phyloP scores from a whole-genome alignment of 2,797 vertebrate species.

The Sebastes hubbsi region DNA sequence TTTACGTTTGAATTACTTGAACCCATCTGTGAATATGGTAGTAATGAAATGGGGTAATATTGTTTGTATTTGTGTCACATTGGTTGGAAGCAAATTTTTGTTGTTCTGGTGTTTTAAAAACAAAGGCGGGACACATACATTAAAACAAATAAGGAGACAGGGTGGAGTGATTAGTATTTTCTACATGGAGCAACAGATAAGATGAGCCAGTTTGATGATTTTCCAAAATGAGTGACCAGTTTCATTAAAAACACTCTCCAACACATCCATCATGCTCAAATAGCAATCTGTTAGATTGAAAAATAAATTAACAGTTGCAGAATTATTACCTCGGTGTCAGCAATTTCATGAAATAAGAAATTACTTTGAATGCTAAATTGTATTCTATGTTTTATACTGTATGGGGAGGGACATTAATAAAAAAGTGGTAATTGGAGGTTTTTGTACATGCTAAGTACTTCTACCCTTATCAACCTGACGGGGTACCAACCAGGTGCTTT shows the following conservation, averaged over 20 bases:
- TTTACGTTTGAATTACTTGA: too few species aligned
- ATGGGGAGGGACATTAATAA: too few species aligned
- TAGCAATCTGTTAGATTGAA: conserved; percentile 13
- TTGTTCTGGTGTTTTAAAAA: too few species aligned
- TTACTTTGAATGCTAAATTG: background rate
- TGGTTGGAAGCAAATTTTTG: too few species aligned
- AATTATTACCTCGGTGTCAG: conserved; percentile 5
- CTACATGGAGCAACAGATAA: background rate
- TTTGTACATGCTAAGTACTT: background rate
- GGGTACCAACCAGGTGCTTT: background rate
- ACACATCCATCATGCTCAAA: conserved; percentile 34
- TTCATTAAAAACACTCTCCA: conserved; percentile 7
- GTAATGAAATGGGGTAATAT: too few species aligned
- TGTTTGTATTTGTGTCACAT: too few species aligned
- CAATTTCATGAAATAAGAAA: background rate
- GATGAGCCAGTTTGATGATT: conserved; percentile 7
- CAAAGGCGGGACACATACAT: too few species aligned
- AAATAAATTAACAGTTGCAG: background rate
- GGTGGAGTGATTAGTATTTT: background rate
- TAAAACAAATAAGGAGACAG: background rate
- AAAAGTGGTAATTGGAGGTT: background rate
- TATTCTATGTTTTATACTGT: background rate
- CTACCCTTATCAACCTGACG: background rate
- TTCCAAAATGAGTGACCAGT: conserved; percentile 12
- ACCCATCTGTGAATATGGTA: too few species aligned